Conservation (phyloP, 2,113 vertebrate genomes). For the Odocoileus hemionus region DNA sequence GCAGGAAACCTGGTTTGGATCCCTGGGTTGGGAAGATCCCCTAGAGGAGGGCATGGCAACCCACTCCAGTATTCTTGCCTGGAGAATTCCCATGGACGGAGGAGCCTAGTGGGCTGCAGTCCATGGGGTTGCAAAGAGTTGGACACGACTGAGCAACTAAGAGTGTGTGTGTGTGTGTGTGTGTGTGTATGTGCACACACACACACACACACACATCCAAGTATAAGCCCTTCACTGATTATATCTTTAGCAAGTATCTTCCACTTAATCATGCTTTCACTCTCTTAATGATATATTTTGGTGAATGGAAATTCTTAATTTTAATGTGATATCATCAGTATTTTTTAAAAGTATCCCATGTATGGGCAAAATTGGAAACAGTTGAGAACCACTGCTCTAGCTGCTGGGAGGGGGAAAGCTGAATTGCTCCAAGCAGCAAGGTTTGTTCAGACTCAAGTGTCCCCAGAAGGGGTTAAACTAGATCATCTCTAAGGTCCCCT, state of each 20-base stretch:
- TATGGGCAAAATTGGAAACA: neutral
- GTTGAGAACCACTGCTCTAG: neutral
- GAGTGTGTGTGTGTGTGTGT: too few relatives aligned
- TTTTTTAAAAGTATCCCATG: neutral
- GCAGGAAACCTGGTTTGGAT: neutral
- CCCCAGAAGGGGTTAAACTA: neutral
- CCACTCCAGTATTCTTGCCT: neutral
- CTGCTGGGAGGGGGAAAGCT: neutral
- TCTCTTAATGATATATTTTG: neutral
- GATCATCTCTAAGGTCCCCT: neutral
- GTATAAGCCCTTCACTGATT: neutral
- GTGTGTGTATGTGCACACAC: too few relatives aligned
- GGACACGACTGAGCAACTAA: neutral
- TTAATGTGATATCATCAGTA: neutral
- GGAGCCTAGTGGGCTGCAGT: neutral
- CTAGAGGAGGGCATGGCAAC: neutral
- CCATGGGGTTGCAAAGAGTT: neutral
- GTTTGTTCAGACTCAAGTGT: neutral
- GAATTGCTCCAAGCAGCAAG: neutral
- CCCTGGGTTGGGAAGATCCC: neutral
- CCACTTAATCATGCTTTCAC: neutral
- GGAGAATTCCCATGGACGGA: neutral
- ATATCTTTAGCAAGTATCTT: neutral
- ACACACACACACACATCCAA: neutral
- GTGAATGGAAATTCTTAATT: neutral